A percentile compares a stretch with the other conserved stretches of the same genome.
Evolutionary conservation across 2,113 vertebrate genomes (phyloP).

Genomic region (Dipodomys spectabilis): DNA sequence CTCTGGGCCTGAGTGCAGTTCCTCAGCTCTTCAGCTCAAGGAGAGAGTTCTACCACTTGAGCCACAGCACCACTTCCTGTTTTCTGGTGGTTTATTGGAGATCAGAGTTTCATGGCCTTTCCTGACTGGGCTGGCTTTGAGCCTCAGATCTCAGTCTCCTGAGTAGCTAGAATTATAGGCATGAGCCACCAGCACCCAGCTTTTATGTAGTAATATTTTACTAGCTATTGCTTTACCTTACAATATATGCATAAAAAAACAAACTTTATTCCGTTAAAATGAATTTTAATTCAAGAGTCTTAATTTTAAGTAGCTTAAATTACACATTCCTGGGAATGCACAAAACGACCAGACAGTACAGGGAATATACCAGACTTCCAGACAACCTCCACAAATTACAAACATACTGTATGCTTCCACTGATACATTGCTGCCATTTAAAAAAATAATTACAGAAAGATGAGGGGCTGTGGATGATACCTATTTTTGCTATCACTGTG

Average conservation of each 20-base stretch:
- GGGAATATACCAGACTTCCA: not conserved
- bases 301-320: slow-evolving; percentile 20
- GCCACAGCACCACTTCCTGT: no score
- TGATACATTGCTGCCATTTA: not conserved
- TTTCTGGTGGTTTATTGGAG: no score
- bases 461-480: accelerated
- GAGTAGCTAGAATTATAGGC: no score
- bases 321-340: not conserved
- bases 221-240: not conserved
- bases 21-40: no score
- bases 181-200: no score
- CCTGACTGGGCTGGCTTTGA: no score
- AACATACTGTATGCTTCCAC: not conserved
- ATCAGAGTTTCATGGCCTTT: no score
- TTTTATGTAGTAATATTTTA: not conserved
- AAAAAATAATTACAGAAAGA: not conserved
- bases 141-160: no score
- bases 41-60: no score
- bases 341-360: not conserved
- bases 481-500: not conserved
- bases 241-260: not conserved
- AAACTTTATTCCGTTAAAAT: not conserved
- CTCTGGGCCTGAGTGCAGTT: no score
- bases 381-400: not conserved
- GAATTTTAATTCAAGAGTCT: slow-evolving; percentile 10